These are phyloP conservation scores for Verasper variegatus DNA, from an alignment of 2,113 vertebrate species.

Conservation along the genomic window DNA sequence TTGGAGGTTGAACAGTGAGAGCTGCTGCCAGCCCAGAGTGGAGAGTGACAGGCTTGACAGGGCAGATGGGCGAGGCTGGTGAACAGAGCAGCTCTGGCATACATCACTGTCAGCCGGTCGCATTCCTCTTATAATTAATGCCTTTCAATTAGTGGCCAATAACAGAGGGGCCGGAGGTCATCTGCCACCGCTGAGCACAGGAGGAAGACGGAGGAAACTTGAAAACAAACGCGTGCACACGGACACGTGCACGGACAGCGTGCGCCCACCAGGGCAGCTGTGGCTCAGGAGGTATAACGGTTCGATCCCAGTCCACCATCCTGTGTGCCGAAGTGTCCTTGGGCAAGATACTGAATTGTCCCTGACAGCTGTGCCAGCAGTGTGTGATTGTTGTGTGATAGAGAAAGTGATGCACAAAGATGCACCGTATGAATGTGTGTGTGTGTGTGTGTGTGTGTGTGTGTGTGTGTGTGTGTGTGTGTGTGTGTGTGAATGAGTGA, in stretches of 20 bases:
- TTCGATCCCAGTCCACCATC: too few species aligned
- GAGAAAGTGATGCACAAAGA: too few species aligned
- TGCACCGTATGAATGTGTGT: too few species aligned
- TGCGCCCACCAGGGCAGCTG: not conserved
- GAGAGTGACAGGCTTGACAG: conserved; percentile 67
- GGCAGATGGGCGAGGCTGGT: conserved; percentile 55
- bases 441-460: too few species aligned
- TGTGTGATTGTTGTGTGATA: not conserved
- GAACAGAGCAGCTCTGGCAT: conserved; percentile 49
- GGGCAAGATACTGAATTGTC: too few species aligned
- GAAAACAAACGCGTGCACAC: conserved; percentile 14
- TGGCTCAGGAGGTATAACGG: not conserved
- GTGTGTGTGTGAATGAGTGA: not conserved
- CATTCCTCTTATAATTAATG: conserved; percentile 73
- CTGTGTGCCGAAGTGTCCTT: too few species aligned
- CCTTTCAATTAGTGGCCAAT: conserved; percentile 72
- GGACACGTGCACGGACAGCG: not conserved
- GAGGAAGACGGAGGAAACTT: conserved; percentile 23
- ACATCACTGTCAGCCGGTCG: conserved; percentile 68
- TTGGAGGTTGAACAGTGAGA: conserved; percentile 53
- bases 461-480: too few species aligned
- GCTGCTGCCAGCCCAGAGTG: conserved; percentile 25
- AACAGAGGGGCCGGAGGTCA: conserved; percentile 57
- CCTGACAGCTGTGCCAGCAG: too few species aligned
- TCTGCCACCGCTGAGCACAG: conserved; percentile 3